A percentile compares a stretch with the other conserved stretches of the same genome.
Conservation (phyloP, 2,797 vertebrate genomes). For the Arnoldichthys spilopterus region DNA sequence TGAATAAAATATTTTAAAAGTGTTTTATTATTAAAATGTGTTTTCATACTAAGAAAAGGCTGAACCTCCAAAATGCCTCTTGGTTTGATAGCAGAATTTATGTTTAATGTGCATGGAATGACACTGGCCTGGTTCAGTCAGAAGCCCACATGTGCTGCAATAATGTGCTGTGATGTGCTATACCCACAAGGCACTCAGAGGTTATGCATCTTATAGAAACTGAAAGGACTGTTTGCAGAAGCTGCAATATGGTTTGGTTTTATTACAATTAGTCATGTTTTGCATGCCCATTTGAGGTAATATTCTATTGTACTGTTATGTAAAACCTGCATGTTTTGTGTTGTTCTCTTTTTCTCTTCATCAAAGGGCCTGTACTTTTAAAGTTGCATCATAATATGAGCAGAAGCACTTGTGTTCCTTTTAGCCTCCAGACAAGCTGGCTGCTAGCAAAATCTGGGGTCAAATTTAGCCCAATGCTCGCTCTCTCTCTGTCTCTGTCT, state of each 20-base stretch:
- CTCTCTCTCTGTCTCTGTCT: background rate
- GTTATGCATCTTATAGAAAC: background rate
- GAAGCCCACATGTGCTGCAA: background rate
- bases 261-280: background rate
- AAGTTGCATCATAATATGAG: constrained; percentile 14
- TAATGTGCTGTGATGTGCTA: background rate
- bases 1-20: too few relatives aligned
- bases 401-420: background rate
- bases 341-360: background rate
- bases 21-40: too few relatives aligned
- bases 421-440: constrained; percentile 6
- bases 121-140: background rate
- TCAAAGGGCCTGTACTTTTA: background rate
- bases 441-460: constrained; percentile 7
- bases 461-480: background rate
- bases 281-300: background rate
- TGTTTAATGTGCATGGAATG: constrained; percentile 1
- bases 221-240: background rate
- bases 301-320: background rate
- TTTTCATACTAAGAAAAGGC: background rate
- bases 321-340: background rate
- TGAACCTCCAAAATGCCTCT: background rate
- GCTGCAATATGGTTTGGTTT: background rate
- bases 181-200: background rate
- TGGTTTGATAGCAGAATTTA: background rate